phyloP scores from a whole-genome alignment of 1,140 invertebrate genomes.

The Myzus persicae region DNA sequence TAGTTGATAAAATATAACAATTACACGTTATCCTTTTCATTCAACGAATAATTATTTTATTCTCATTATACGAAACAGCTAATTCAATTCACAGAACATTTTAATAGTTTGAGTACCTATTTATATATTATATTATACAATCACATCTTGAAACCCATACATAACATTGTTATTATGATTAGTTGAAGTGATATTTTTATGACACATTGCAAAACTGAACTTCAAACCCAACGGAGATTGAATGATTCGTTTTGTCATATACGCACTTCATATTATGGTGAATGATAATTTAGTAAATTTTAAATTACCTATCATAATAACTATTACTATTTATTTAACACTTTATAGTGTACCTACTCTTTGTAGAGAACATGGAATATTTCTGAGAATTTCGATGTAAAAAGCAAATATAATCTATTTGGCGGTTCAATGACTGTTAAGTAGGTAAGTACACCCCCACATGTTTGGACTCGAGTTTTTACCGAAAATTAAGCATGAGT shows the following conservation, averaged over 20 bases:
- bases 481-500: background rate
- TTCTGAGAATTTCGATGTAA: background rate
- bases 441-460: background rate
- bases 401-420: background rate
- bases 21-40: background rate
- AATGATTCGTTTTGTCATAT: background rate
- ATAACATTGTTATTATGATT: constrained; percentile 16
- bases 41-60: background rate
- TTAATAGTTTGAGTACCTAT: background rate
- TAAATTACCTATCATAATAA: background rate
- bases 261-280: background rate
- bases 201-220: background rate
- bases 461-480: background rate
- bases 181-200: background rate
- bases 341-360: background rate
- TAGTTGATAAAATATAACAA: background rate
- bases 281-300: background rate
- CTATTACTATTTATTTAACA: background rate
- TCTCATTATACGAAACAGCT: background rate
- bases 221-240: background rate
- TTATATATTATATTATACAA: background rate
- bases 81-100: background rate
- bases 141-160: background rate
- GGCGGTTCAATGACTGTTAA: background rate
- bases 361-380: background rate